Conservation (phyloP, 1,140 invertebrate genomes). For the Oreohelix idahoensis region DNA sequence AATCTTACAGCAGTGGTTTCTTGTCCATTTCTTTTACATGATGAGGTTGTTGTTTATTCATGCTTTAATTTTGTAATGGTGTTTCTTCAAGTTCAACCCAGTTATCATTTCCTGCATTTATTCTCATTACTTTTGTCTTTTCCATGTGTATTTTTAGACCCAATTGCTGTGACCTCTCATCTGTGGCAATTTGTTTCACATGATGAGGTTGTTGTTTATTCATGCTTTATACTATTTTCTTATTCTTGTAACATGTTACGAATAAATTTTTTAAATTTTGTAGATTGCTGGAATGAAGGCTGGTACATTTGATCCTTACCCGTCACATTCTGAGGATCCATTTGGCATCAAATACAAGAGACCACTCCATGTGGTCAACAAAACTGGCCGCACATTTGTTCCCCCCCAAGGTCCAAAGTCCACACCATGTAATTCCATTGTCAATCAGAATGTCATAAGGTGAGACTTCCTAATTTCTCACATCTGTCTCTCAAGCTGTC, state of each 20-base stretch:
- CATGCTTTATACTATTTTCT: neutral
- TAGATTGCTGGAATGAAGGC: constrained; percentile 71
- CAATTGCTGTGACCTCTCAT: no score
- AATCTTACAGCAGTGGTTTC: no score
- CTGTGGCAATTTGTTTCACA: no score
- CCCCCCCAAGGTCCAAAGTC: constrained; percentile 70
- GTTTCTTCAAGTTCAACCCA: no score
- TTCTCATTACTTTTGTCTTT: no score
- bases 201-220: no score
- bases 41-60: no score
- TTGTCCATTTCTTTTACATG: no score
- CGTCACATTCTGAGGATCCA: constrained; percentile 68
- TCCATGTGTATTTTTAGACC: no score
- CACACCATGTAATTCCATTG: constrained; percentile 67
- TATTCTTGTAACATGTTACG: neutral
- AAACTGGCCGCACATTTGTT: constrained; percentile 70
- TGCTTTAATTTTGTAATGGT: no score
- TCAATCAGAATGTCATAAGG: constrained; percentile 70
- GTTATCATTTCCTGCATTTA: no score
- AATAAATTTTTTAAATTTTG: neutral
- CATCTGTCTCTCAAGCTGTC: no score
- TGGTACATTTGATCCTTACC: constrained; percentile 73
- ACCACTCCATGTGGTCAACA: constrained; percentile 69
- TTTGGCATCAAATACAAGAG: constrained; percentile 62
- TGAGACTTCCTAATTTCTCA: constrained; percentile 57